Conservation (phyloP, 92 coral and sea anemone genomes). For the Ricordea florida region DNA sequence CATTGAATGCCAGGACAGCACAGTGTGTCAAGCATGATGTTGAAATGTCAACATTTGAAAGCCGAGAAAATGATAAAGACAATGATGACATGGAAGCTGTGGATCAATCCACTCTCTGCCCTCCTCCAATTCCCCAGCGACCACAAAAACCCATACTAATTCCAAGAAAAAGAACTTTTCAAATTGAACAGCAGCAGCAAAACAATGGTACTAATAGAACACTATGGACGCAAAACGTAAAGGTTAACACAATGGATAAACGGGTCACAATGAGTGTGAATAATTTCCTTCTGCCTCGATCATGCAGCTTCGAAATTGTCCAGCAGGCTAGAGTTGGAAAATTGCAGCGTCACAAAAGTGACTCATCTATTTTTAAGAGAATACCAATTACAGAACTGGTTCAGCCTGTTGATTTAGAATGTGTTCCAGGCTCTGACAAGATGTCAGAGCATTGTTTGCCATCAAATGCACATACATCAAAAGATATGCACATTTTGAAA, state of each 20-base stretch:
- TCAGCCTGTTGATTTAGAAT: constrained; percentile 3
- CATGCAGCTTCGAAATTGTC: constrained; percentile 29
- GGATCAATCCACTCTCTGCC: neutral
- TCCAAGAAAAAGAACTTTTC: neutral
- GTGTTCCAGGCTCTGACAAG: too few relatives aligned
- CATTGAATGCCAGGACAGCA: too few relatives aligned
- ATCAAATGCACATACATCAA: too few relatives aligned
- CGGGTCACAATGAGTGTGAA: too few relatives aligned
- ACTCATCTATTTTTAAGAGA: neutral
- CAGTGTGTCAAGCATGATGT: too few relatives aligned
- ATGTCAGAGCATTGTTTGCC: too few relatives aligned
- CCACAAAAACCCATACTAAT: neutral
- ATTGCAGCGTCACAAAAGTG: constrained; percentile 3
- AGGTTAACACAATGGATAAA: too few relatives aligned
- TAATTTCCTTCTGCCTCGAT: neutral
- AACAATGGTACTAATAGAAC: neutral
- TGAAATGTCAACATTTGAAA: too few relatives aligned
- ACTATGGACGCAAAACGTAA: too few relatives aligned
- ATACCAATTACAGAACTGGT: constrained; percentile 14
- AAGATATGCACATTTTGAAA: too few relatives aligned
- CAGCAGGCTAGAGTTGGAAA: neutral
- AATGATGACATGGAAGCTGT: neutral
- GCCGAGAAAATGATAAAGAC: neutral
- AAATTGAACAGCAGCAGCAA: neutral
- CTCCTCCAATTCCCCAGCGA: constrained; percentile 14